Evolutionary conservation across 1,140 invertebrate species (phyloP), one percentile per base, ranked within the genome.

Genomic region (Amyelois transitella): DNA sequence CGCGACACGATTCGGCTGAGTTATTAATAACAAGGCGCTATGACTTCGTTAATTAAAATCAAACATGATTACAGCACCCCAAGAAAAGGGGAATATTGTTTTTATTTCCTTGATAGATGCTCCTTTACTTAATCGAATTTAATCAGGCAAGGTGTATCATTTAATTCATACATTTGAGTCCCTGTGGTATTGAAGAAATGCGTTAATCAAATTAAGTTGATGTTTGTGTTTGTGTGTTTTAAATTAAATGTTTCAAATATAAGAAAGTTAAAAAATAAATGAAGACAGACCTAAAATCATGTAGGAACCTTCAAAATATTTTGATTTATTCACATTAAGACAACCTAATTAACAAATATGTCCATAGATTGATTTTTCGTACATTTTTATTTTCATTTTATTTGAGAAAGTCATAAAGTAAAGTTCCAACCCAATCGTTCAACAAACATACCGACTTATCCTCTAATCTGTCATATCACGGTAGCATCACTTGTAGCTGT

Each of bases 21-120:
- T 67, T 69, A 73, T 81, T 81, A 77, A 77, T 75, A 72, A 68
- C 58, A 63, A 21, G 32, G 21, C 50, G 55, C 56, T 43, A 58
- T 69, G 64, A 67, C 62, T 47, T 22, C 66, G 72, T 78, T 83
- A 83, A 83, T 83, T 83, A 83, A 81, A 79, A 79, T 77, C 80
- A 83, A 82, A 83, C 80, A 83, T 66, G 61, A 62, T 65, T 50
- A 62, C 50, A 14, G 17, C 62, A 43, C 49, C 73, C 68, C 58
- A 56, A 53, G 53, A 54, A 49, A 38, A 43, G 64, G 62, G 50
- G 45, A 12, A 45, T 44, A 54, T 59, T 52, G 54, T 57, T 67
- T 65, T 65, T 65, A 60, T 20, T 48, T 48, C 25, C 19, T 53
- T 60, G 52, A 67, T 72, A 59, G 60, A 58, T 63, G 60, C 57